Base-by-base conservation (phyloP, 2,113 vertebrate species). In the Mus spicilegus region DNA sequence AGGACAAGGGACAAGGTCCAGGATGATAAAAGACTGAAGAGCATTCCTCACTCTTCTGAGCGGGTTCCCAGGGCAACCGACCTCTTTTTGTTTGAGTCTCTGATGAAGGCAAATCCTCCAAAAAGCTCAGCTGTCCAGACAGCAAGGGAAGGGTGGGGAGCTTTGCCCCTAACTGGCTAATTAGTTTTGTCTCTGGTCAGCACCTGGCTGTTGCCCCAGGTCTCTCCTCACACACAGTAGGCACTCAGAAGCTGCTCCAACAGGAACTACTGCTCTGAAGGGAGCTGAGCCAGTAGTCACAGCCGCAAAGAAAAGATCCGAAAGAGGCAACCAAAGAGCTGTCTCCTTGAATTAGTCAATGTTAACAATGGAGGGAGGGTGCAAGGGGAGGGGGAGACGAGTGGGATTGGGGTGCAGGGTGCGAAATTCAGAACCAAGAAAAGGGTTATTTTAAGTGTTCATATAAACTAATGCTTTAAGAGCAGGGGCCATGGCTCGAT, bases 341-440 rank as follows among this genome's bases (percentile, higher is more conserved):
- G 16, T 58, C 85, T 87, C 77, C 51, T 36, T 42, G 46, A 58
- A 51, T 46, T 86, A 93, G 70, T 92, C 61, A 91, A 95, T 88
- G 61, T 22, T 92, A 77, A 93, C 67, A 13, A 33, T 6, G 67
- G 13, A 33, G 30, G 67, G 67, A 1, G 30, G 28, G 30, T 69
- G 30, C 30, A 6, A 33, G 13, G 67, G 67, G 65, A 33, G 65
- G 13, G 28, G 12, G 30, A 33, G 67, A 33, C 0, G 28, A 69
- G 30, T 33, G 30, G 30, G 30, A 69, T 14, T 69, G 65, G 28
- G 28, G 65, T 69, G 4, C 30, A 69, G 10, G 28, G 4, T 69
- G 65, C 14, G 28, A 13, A 4, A 69, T 69, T 33, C 12, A 33
- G 30, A 69, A 69, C 30, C 67, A 69, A 14, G 30, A 69, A 14